Conservation (phyloP, 2,888 invertebrate species). For the Clitarchus hookeri region DNA sequence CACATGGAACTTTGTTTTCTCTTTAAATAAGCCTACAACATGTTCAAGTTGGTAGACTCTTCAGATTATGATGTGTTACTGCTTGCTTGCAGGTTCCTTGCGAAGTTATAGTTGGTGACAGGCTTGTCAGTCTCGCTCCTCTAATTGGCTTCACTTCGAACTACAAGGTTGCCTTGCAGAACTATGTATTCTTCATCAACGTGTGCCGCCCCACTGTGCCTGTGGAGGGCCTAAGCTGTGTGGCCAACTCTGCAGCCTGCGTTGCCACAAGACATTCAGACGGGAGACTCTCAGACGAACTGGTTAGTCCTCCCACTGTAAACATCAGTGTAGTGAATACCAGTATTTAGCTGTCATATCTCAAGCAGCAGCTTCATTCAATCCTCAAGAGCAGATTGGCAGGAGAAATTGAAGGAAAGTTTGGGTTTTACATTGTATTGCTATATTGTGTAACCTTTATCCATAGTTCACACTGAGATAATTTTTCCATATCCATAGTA, state of each 20-base stretch:
- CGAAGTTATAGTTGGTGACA: not conserved
- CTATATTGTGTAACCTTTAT: no score
- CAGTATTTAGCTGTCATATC: no score
- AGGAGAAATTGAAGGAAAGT: no score
- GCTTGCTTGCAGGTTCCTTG: not conserved
- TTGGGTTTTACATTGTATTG: no score
- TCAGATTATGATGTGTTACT: not conserved
- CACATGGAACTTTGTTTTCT: no score
- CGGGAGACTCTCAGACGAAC: not conserved
- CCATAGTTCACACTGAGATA: no score
- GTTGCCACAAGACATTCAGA: not conserved
- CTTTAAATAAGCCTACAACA: no score
- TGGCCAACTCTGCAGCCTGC: not conserved
- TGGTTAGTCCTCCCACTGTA: not conserved
- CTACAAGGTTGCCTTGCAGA: not conserved
- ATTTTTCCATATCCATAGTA: no score
- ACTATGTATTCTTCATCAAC: not conserved
- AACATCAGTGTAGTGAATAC: no score
- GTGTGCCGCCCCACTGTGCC: conserved; percentile 5
- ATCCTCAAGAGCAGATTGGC: no score
- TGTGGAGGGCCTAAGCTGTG: not conserved
- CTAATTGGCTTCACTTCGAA: not conserved
- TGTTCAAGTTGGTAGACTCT: no score
- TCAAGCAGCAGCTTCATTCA: no score
- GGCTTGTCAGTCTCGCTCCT: not conserved